Base-by-base conservation (phyloP, 2,797 vertebrate genomes). In the Siniperca undulata region DNA sequence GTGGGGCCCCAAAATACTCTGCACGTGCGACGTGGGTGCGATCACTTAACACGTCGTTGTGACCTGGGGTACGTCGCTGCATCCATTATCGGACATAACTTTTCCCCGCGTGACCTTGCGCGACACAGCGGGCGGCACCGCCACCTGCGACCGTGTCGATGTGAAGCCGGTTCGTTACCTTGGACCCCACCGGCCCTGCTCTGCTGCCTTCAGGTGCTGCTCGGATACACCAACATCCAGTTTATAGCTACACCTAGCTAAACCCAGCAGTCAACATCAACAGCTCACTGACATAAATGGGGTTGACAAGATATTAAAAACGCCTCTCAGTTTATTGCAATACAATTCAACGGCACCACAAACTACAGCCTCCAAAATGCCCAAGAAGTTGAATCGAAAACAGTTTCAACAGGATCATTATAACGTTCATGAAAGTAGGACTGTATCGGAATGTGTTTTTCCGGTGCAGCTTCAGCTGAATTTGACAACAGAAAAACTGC, bases 11-110 rank as follows among this genome's bases (percentile, higher is more conserved):
- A 40, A 83, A 86, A 84, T 87, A 88, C 72, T 48, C 34, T 0
- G 68, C 91, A 87, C 83, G 83, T 91, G 90, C 34, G 60, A 52
- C 11, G 0, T n/a, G 12, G 20, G 52, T 3, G 77, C 46, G 75
- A 74, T 93, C 83, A 81, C 46, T 72, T 87, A 82, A 86, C 83
- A 5, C 12, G 0, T 38, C 71, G 38, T 30, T 19, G 22, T 8
- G 24, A 50, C 60, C 20, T 30, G 2, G 20, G 52, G 60, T 58
- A 74, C 38, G 2, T 0, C 0, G 11, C 62, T 71, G 65, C 62
- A 3, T 64, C 83, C 86, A 78, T 85, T 87, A 81, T 88, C 82
- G 84, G 86, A 91, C 89, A 4, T 12, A 68, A 52, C 48, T 42
- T 68, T 30, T 14, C 3, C 13, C 52, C 22, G 17, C 7, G 17